Evolutionary conservation across 2,888 invertebrate genomes (phyloP), one percentile per base, ranked within the genome.

Genomic region (Scrobipalpa costella): DNA sequence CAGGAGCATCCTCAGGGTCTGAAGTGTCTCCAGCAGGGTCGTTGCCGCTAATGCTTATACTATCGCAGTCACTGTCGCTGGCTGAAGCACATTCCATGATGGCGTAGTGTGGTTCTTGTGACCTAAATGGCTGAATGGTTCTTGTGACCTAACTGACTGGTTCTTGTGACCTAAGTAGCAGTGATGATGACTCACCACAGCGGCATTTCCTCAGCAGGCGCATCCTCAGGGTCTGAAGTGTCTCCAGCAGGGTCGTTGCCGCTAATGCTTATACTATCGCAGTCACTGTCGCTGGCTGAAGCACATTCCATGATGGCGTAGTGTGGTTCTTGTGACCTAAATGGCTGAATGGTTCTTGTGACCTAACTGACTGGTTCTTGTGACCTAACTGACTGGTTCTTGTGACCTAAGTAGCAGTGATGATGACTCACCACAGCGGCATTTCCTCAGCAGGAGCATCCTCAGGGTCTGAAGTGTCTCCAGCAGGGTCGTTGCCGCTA

Each of bases 31-130:
- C 86, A 0, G 85, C 67, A 0, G 77, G 78, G 1, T 86, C 74
- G 33, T 82, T 82, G 68, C 89, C 90, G 0, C 78, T 78, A 57
- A 90, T 89, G 11, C 86, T 86, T 67, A 90, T 90, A 21, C 85
- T 87, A n/a, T 77, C 87, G 64, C 86, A 86, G 0, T 78, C 84
- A 61, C 82, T 90, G 65, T 91, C 92, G 21, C 85, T 87, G 15
- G 77, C 87, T 65, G 86, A 86, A 0, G 78, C 84, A 61, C 81
- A 90, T 65, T 91, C 92, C 81, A 90, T 84, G 13, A 6, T 3
- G 44, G 7, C 44, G 5, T n/a, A n/a, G n/a, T n/a, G n/a, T n/a
- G n/a, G n/a, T n/a, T n/a, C n/a, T n/a, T n/a, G n/a, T n/a, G n/a
- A n/a, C n/a, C n/a, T n/a, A n/a, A 27, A n/a, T n/a, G n/a, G n/a